Evolutionary conservation across 2,113 vertebrate species (phyloP).

Genomic region (Dromaius novaehollandiae): DNA sequence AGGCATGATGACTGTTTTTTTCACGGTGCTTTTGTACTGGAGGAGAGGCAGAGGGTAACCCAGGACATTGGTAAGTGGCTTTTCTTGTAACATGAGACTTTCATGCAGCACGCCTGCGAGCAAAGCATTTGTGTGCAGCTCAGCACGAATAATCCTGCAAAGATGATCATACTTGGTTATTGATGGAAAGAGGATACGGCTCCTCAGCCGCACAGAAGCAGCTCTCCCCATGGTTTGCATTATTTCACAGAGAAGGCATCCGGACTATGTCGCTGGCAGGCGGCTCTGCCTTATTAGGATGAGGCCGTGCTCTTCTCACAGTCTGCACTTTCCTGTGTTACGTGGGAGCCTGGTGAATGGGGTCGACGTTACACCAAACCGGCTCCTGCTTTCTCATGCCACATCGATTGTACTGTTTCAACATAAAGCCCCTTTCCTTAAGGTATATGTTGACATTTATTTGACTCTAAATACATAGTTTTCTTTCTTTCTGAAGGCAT

Average conservation of each 20-base stretch:
- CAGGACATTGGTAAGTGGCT: slow-evolving; percentile 16
- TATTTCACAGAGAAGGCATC: slow-evolving; percentile 60
- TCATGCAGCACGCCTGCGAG: neutral
- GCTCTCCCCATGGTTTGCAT: neutral
- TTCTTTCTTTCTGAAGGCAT: neutral
- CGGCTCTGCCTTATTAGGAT: slow-evolving; percentile 62
- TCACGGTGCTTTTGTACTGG: neutral
- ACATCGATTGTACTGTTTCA: neutral
- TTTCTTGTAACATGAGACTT: slow-evolving; percentile 42
- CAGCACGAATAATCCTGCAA: neutral
- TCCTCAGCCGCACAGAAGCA: neutral
- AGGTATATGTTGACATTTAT: neutral
- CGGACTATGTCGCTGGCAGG: slow-evolving; percentile 25
- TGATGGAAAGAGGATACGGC: slow-evolving; percentile 10
- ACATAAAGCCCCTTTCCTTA: neutral
- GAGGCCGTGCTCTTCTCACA: neutral
- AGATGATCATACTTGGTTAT: neutral
- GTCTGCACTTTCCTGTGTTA: neutral
- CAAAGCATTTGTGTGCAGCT: neutral
- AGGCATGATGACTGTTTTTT: neutral
- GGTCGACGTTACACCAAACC: neutral
- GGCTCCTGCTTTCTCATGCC: slow-evolving; percentile 20
- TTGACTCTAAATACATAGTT: neutral
- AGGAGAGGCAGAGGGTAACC: slow-evolving; percentile 31
- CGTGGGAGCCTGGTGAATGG: neutral